Evolutionary conservation across 1,140 invertebrate species (phyloP), one percentile per base, ranked within the genome.

Genomic region (Hesperophylax magnus): DNA sequence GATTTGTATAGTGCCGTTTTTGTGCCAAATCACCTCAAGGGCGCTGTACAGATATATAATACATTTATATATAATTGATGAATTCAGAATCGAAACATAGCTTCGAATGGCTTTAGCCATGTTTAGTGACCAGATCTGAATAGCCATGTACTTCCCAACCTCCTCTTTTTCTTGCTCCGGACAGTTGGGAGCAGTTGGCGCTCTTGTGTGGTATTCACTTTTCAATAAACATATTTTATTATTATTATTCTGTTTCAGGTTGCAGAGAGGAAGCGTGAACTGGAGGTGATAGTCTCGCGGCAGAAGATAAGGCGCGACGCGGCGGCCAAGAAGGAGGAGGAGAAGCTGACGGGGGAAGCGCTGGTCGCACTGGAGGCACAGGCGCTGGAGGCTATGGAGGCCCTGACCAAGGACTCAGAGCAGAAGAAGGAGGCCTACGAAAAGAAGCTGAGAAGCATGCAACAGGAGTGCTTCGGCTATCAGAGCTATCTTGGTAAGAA

Each of bases 351-450:
- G 0, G 90, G 88, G 0, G 88, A 89, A 7, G 89, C 90, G 58
- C 90, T 89, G 11, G 91, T 88, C 74, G 87, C 85, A 5, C 86
- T 90, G 3, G 87, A 89, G 14, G 87, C 88, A n/a, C 87, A 92
- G 74, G 84, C 92, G 1, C 91, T 91, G 67, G 86, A 87, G 11
- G 90, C 91, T 71, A 88, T 93, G 52, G 92, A 93, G 74, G 92
- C 92, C 80, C 84, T 93, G 52, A 88, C 86, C 85, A 89, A 89
- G 77, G 91, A 93, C 53, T 91, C 91, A 53, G 92, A 93, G 60
- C 89, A 89, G 11, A 93, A 93, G 84, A 93, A 92, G 54, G 88
- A 91, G 47, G 93, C 94, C 78, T 92, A 92, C 84, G 91, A 93
- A 79, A 91, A 91, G 79, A 94, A 93, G 85, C 82, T 93, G 24